These are phyloP conservation scores for Caenorhabditis drosophilae DNA, from an alignment of 2,888 invertebrate species.

Conservation along the genomic window DNA sequence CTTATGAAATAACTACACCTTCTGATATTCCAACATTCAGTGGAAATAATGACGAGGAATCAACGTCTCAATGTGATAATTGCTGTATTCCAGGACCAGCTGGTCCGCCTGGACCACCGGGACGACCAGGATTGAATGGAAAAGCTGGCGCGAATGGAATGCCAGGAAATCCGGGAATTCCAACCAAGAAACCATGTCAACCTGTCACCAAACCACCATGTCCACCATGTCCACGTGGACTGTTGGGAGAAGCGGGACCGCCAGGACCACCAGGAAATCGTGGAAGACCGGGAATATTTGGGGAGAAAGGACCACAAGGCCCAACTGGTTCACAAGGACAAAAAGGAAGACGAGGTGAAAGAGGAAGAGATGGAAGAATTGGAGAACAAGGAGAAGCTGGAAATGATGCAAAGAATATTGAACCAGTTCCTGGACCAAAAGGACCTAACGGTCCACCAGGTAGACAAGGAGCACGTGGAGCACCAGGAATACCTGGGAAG, in stretches of 20 bases:
- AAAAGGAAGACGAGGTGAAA: slow-evolving; percentile 44
- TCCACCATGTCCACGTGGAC: slow-evolving; percentile 31
- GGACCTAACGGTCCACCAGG: slow-evolving; percentile 42
- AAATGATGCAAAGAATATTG: slow-evolving; percentile 16
- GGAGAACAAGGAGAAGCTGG: slow-evolving; percentile 44
- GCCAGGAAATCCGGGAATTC: slow-evolving; percentile 36
- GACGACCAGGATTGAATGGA: slow-evolving; percentile 33
- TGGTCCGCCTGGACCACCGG: slow-evolving; percentile 31
- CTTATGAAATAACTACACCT: slow-evolving; percentile 6
- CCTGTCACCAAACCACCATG: slow-evolving; percentile 30
- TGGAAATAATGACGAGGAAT: neutral
- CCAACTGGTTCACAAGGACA: slow-evolving; percentile 37
- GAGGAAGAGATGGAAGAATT: slow-evolving; percentile 51
- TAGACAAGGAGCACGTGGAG: slow-evolving; percentile 45
- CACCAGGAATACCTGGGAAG: slow-evolving; percentile 39
- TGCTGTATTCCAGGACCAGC: slow-evolving; percentile 32
- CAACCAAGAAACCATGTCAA: slow-evolving; percentile 21
- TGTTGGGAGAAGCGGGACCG: slow-evolving; percentile 28
- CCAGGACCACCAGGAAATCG: slow-evolving; percentile 33
- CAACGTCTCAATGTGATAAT: slow-evolving; percentile 14
- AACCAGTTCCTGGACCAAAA: slow-evolving; percentile 27
- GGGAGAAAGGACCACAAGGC: slow-evolving; percentile 44
- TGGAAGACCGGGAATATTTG: slow-evolving; percentile 33
- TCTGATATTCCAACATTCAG: slow-evolving; percentile 1
- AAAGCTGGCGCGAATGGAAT: slow-evolving; percentile 34